phyloP scores from a whole-genome alignment of 1,140 invertebrate species.

The Drosophila ercepeae region DNA sequence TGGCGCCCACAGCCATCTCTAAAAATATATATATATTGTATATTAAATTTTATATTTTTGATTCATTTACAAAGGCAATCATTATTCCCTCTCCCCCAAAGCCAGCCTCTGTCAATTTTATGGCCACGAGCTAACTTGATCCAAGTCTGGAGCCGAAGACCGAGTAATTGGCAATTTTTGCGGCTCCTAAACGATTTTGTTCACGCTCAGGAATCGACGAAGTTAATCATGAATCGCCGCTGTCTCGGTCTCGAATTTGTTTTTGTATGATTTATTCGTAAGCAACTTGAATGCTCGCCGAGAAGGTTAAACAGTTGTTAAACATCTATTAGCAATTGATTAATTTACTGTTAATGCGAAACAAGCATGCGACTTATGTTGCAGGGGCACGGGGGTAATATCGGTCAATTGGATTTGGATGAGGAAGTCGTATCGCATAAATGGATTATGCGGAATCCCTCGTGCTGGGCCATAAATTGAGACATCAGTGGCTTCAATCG shows the following conservation, averaged over 20 bases:
- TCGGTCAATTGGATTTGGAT: slow-evolving; percentile 54
- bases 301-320: slow-evolving; percentile 76
- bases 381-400: slow-evolving; percentile 22
- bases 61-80: slow-evolving; percentile 42
- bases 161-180: slow-evolving; percentile 67
- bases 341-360: slow-evolving; percentile 64
- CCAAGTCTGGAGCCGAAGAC: slow-evolving; percentile 31
- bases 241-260: slow-evolving; percentile 22
- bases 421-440: slow-evolving; percentile 59
- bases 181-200: slow-evolving; percentile 66
- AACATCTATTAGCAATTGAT: slow-evolving; percentile 74
- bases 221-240: slow-evolving; percentile 60
- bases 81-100: not conserved
- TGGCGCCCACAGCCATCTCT: slow-evolving; percentile 41
- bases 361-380: slow-evolving; percentile 31
- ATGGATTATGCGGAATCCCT: slow-evolving; percentile 33
- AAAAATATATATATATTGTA: slow-evolving; percentile 5
- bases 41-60: slow-evolving; percentile 3
- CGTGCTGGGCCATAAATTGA: slow-evolving; percentile 46
- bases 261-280: slow-evolving; percentile 66
- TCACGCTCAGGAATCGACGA: slow-evolving; percentile 61
- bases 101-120: slow-evolving; percentile 26
- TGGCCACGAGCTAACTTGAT: slow-evolving; percentile 37
- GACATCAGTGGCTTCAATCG: slow-evolving; percentile 28
- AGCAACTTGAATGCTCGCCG: slow-evolving; percentile 62